phyloP scores from a whole-genome alignment of 2,888 invertebrate genomes.

The Nysson spinosus region DNA sequence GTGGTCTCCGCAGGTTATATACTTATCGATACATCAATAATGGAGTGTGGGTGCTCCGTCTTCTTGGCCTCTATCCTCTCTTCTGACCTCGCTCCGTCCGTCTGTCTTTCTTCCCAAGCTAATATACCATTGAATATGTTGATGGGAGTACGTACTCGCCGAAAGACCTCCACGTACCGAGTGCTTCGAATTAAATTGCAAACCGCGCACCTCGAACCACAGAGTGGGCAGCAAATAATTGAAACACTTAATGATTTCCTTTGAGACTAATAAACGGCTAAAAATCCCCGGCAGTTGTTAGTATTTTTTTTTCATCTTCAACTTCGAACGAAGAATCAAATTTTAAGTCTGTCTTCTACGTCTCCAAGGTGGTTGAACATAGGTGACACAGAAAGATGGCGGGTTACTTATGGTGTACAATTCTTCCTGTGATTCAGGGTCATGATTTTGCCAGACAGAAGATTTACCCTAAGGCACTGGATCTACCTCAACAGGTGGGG shows the following conservation, averaged over 20 bases:
- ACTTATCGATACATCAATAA: constrained; percentile 55
- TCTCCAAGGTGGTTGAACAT: no score
- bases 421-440: constrained; percentile 36
- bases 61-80: constrained; percentile 30
- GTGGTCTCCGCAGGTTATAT: constrained; percentile 40
- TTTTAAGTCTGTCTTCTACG: no score
- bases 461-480: constrained; percentile 53
- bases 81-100: constrained; percentile 40
- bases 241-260: constrained; percentile 43
- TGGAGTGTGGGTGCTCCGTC: constrained; percentile 43
- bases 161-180: constrained; percentile 26
- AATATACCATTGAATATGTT: constrained; percentile 64
- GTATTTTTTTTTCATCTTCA: no score
- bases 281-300: not conserved
- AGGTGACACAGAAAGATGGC: no score
- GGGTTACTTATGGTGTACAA: constrained; percentile 39
- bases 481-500: constrained; percentile 72
- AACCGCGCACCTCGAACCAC: constrained; percentile 38
- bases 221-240: constrained; percentile 52
- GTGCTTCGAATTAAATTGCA: constrained; percentile 55
- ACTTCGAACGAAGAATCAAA: no score
- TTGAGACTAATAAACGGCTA: constrained; percentile 7
- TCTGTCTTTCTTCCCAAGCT: constrained; percentile 40
- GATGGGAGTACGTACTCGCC: constrained; percentile 48
- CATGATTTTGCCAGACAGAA: constrained; percentile 62